Conservation (phyloP, 2,888 invertebrate species). For the Leucania comma region DNA sequence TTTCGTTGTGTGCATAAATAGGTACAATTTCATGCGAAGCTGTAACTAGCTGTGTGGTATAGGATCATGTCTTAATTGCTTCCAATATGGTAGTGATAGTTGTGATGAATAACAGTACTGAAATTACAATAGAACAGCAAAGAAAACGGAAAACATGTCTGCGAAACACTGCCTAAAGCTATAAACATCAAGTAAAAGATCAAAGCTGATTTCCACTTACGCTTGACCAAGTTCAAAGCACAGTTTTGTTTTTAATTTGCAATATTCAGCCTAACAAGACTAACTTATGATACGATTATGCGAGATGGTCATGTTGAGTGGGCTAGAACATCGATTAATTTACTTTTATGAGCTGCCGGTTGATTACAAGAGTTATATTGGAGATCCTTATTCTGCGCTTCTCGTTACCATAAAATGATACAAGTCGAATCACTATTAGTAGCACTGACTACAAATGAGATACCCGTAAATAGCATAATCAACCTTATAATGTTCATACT, state of each 20-base stretch:
- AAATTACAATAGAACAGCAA: background rate
- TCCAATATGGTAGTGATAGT: slow-evolving; percentile 19
- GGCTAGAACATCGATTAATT: slow-evolving; percentile 69
- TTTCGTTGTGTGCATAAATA: slow-evolving; percentile 33
- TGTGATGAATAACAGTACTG: slow-evolving; percentile 24
- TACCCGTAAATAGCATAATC: too few relatives aligned
- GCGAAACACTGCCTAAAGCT: background rate
- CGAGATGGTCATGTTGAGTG: slow-evolving; percentile 39
- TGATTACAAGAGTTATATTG: slow-evolving; percentile 71
- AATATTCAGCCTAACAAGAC: slow-evolving; percentile 22
- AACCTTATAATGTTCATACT: too few relatives aligned
- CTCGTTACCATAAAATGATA: slow-evolving; percentile 17
- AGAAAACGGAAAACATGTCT: slow-evolving; percentile 8
- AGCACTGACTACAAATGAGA: slow-evolving; percentile 6
- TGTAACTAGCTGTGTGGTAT: slow-evolving; percentile 16
- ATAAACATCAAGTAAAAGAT: slow-evolving; percentile 39
- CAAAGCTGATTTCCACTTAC: slow-evolving; percentile 46
- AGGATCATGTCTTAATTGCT: slow-evolving; percentile 22
- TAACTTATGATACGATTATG: slow-evolving; percentile 18
- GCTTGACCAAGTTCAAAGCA: slow-evolving; percentile 45
- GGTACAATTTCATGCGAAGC: slow-evolving; percentile 23
- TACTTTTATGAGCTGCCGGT: slow-evolving; percentile 73
- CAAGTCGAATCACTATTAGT: slow-evolving; percentile 12
- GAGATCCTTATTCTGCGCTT: slow-evolving; percentile 54
- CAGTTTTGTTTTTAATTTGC: slow-evolving; percentile 44